phyloP scores from a whole-genome alignment of 2,113 vertebrate species.

The Callipepla squamata region DNA sequence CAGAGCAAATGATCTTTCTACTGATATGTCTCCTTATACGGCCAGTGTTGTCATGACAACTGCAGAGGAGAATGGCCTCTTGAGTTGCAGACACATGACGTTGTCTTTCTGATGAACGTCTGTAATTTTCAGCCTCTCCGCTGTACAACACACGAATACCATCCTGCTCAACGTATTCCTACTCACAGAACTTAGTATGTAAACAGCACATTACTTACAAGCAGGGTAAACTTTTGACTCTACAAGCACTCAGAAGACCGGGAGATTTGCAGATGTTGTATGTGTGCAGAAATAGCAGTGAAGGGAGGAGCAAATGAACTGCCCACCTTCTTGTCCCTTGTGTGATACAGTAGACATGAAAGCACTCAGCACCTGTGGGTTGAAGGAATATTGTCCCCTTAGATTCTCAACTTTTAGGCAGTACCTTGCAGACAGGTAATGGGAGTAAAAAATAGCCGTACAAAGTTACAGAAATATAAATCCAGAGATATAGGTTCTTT shows the following conservation, averaged over 20 bases:
- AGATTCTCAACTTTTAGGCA: not conserved
- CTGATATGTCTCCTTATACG: constrained; percentile 53
- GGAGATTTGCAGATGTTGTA: not conserved
- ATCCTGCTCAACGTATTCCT: constrained; percentile 20
- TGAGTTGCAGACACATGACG: constrained; percentile 15
- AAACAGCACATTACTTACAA: constrained; percentile 3
- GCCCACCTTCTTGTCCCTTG: not conserved
- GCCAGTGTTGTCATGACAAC: constrained; percentile 60
- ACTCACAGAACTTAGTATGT: not conserved
- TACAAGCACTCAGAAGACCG: not conserved
- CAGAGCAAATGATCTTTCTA: constrained; percentile 46
- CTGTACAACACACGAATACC: constrained; percentile 18
- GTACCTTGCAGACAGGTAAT: not conserved
- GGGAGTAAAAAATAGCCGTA: not conserved
- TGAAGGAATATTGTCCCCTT: not conserved
- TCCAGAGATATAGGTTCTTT: not conserved
- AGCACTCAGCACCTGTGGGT: rapidly evolving
- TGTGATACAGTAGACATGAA: not conserved
- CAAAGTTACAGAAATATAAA: not conserved
- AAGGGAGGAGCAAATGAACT: not conserved
- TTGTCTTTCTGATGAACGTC: constrained; percentile 37
- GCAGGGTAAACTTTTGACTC: constrained; percentile 5
- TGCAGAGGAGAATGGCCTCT: constrained; percentile 8
- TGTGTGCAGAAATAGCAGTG: rapidly evolving
- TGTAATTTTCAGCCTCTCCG: not conserved